Evolutionary conservation across 2,888 invertebrate genomes (phyloP).

Genomic region (Eulithis testata): DNA sequence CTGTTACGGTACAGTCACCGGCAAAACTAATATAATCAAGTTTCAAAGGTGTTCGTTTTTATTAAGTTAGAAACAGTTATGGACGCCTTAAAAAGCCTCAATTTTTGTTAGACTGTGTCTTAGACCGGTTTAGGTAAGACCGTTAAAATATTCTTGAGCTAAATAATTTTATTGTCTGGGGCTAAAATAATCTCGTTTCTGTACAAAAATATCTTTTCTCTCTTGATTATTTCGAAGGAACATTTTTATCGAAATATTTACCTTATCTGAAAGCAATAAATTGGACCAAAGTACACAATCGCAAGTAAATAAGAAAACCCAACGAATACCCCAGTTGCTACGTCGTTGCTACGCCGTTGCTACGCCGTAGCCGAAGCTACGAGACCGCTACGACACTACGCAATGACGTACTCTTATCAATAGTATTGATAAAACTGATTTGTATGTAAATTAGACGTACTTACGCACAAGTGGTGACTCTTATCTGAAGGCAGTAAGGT

Average conservation of each 20-base stretch:
- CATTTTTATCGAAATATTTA: neutral
- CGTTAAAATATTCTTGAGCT: too few species aligned
- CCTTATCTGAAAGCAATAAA: constrained; percentile 13
- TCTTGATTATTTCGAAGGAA: neutral
- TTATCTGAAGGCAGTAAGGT: constrained; percentile 33
- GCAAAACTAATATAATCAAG: too few species aligned
- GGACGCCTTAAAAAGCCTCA: too few species aligned
- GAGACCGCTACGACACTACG: constrained; percentile 24
- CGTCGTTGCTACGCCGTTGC: neutral
- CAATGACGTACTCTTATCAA: constrained; percentile 39
- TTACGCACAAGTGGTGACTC: constrained; percentile 9
- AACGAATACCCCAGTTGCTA: neutral
- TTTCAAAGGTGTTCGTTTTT: too few species aligned
- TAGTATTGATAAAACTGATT: constrained; percentile 43
- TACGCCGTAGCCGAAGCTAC: constrained; percentile 20
- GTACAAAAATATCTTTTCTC: neutral
- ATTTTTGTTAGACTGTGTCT: too few species aligned
- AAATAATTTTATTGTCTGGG: too few species aligned
- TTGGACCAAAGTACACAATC: constrained; percentile 14
- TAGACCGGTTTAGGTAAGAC: too few species aligned
- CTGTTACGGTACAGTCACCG: too few species aligned
- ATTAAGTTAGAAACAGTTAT: too few species aligned
- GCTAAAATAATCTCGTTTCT: too few species aligned
- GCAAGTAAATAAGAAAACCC: constrained; percentile 10
- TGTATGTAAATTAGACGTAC: constrained; percentile 44